phyloP scores from a whole-genome alignment of 2,888 invertebrate species.

The Cantharis rustica region DNA sequence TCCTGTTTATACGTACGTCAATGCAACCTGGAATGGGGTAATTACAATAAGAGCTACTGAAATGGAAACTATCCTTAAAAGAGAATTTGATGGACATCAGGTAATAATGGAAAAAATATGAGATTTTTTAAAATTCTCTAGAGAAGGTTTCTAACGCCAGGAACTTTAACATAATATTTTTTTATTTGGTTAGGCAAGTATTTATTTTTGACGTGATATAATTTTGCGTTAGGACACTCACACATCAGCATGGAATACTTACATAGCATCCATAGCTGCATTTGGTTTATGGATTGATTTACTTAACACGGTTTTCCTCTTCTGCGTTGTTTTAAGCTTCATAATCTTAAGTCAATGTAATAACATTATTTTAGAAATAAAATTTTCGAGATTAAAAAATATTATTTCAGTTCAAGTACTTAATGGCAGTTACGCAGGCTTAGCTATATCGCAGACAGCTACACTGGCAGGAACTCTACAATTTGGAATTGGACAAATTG shows the following conservation, averaged over 20 bases:
- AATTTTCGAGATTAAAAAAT: not conserved
- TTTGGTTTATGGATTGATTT: conserved; percentile 71
- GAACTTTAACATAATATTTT: too few species aligned
- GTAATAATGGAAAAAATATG: too few species aligned
- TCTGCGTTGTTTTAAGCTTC: conserved; percentile 66
- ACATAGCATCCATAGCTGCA: conserved; percentile 65
- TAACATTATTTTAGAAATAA: conserved; percentile 7
- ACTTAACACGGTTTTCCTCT: conserved; percentile 64
- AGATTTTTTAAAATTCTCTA: too few species aligned
- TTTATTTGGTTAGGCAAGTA: too few species aligned
- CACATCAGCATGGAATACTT: conserved; percentile 67
- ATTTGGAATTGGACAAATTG: conserved; percentile 75
- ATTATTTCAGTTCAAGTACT: conserved; percentile 29
- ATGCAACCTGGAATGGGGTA: conserved; percentile 79
- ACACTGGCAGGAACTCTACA: conserved; percentile 78
- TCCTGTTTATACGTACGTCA: conserved; percentile 56
- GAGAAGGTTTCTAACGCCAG: too few species aligned
- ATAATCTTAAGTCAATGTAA: conserved; percentile 60
- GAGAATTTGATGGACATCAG: conserved; percentile 72
- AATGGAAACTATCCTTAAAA: conserved; percentile 68
- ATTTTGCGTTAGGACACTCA: conserved; percentile 57
- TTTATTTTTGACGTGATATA: too few species aligned
- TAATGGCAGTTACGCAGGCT: conserved; percentile 66
- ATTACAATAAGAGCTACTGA: conserved; percentile 80
- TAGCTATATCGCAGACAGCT: conserved; percentile 71